phyloP scores from a whole-genome alignment of 2,888 invertebrate genomes.

The Biston betularia region DNA sequence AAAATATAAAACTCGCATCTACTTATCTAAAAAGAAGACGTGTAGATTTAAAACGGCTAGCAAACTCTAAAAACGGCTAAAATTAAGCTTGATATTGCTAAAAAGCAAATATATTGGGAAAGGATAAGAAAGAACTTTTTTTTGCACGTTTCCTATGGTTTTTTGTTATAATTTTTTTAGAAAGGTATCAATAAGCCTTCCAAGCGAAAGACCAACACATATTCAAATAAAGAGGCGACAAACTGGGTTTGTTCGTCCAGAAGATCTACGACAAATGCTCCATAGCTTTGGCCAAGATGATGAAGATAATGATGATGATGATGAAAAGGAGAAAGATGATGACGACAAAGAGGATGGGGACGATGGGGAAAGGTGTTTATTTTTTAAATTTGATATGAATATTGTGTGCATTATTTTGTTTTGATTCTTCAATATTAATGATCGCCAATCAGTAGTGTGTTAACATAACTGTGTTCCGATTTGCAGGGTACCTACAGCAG shows the following conservation, averaged over 20 bases:
- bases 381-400: background rate
- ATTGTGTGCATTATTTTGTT: background rate
- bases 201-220: slow-evolving; percentile 39
- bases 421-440: background rate
- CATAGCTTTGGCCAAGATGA: slow-evolving; percentile 12
- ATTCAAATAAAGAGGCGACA: slow-evolving; percentile 63
- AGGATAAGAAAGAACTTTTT: no score
- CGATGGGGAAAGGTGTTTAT: slow-evolving; percentile 1
- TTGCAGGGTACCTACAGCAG: no score
- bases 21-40: no score
- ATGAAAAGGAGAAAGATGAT: background rate
- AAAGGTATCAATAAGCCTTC: slow-evolving; percentile 62
- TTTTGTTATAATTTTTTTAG: slow-evolving; percentile 51
- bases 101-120: no score
- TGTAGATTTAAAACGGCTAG: no score
- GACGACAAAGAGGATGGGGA: slow-evolving; percentile 27
- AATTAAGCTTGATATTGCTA: no score
- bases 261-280: slow-evolving; percentile 54
- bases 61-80: no score
- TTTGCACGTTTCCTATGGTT: background rate
- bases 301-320: slow-evolving; percentile 23
- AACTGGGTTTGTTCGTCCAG: slow-evolving; percentile 63
- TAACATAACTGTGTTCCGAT: no score
- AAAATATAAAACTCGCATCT: no score
- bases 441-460: no score